A percentile compares a stretch with the other conserved stretches of the same genome.
phyloP scores from a whole-genome alignment of 2,113 vertebrate species.

The Speoplatyrhinus poulsoni region DNA sequence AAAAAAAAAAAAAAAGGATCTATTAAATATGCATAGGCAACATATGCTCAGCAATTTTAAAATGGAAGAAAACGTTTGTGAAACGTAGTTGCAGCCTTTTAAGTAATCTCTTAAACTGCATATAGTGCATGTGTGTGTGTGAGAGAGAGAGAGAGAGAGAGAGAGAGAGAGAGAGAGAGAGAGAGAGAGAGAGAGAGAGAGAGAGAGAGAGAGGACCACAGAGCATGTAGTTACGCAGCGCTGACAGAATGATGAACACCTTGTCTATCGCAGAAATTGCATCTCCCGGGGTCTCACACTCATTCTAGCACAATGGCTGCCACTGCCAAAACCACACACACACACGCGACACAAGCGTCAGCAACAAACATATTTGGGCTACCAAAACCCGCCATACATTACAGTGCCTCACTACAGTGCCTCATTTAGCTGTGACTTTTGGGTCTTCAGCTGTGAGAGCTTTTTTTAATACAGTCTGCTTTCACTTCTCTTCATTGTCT shows the following conservation, averaged over 20 bases:
- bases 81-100: background rate
- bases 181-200: background rate
- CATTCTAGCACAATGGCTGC: background rate
- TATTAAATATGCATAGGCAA: conserved; percentile 11
- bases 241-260: conserved; percentile 18
- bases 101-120: background rate
- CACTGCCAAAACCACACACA: background rate
- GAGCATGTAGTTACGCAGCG: too few species aligned
- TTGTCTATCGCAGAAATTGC: background rate
- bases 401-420: background rate
- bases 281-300: background rate
- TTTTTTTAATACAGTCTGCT: conserved; percentile 1
- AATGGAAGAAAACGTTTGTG: conserved; percentile 15
- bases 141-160: background rate
- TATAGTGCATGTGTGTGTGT: background rate
- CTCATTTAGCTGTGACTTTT: conserved; percentile 9
- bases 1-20: conserved; percentile 13
- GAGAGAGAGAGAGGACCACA: background rate
- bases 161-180: background rate
- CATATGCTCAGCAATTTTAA: conserved; percentile 6
- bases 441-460: background rate
- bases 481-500: conserved; percentile 18
- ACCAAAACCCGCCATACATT: background rate
- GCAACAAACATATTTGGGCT: background rate
- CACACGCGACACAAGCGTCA: conserved; percentile 23